Evolutionary conservation across 2,888 invertebrate genomes (phyloP).

Genomic region (Hemithea aestivaria): DNA sequence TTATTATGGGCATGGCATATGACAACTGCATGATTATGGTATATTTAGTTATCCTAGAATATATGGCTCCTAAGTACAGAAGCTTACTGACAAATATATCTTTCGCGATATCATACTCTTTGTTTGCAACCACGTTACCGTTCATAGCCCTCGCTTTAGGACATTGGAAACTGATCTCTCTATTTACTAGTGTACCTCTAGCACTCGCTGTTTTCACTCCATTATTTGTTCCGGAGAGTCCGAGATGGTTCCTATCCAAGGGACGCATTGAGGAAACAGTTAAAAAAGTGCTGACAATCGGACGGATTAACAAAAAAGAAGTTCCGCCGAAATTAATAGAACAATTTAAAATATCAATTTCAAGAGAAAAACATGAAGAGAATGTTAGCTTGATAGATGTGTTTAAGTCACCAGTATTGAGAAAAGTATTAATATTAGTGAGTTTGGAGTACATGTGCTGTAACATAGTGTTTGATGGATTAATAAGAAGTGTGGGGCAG

Average conservation of each 20-base stretch:
- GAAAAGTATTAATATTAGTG: constrained; percentile 42
- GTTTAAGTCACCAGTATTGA: constrained; percentile 42
- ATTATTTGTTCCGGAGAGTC: constrained; percentile 25
- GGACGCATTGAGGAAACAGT: constrained; percentile 49
- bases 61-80: constrained; percentile 52
- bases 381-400: constrained; percentile 38
- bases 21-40: too few relatives aligned
- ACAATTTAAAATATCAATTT: constrained; percentile 37
- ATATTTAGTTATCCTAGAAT: constrained; percentile 51
- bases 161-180: constrained; percentile 49
- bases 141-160: constrained; percentile 50
- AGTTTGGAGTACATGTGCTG: constrained; percentile 47
- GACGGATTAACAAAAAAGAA: constrained; percentile 45
- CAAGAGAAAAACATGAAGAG: constrained; percentile 30
- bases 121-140: constrained; percentile 39
- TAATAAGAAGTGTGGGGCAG: constrained; percentile 47
- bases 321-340: constrained; percentile 43
- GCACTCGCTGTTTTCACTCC: constrained; percentile 19
- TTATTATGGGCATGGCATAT: constrained; percentile 52
- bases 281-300: constrained; percentile 41
- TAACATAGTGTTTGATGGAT: constrained; percentile 45
- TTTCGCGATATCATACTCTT: constrained; percentile 47
- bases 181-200: constrained; percentile 48
- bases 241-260: constrained; percentile 41
- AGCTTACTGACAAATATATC: constrained; percentile 47